Evolutionary conservation across 2,113 vertebrate species (phyloP).

Genomic region (Epinephelus cyanopodus): DNA sequence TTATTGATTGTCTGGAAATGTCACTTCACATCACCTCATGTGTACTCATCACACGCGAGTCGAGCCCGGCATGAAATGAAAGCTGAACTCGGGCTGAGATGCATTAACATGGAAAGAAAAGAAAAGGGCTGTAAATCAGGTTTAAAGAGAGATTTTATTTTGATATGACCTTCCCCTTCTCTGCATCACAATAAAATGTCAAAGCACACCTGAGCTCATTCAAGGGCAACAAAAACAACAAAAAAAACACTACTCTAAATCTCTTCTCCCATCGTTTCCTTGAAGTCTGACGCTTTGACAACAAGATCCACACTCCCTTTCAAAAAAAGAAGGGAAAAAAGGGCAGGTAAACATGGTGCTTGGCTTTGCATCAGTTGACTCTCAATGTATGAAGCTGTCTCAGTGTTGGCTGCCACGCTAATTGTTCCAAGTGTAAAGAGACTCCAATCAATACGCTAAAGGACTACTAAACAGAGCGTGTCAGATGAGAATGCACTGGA

Average conservation of each 20-base stretch:
- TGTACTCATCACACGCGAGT: neutral
- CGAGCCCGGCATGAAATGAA: neutral
- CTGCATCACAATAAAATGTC: constrained; percentile 37
- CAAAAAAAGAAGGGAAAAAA: neutral
- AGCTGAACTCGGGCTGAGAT: neutral
- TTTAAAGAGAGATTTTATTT: constrained; percentile 35
- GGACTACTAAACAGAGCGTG: constrained; percentile 35
- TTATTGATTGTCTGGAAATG: constrained; percentile 44
- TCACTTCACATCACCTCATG: constrained; percentile 21
- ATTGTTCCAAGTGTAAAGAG: constrained; percentile 42
- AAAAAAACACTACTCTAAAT: neutral
- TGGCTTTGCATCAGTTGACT: neutral
- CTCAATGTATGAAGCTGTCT: constrained; percentile 8
- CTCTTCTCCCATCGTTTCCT: constrained; percentile 4
- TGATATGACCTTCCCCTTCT: constrained; percentile 34
- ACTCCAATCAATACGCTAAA: constrained; percentile 37
- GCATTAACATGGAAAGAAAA: neutral
- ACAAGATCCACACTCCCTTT: neutral
- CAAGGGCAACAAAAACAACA: constrained; percentile 39
- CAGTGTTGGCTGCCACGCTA: constrained; percentile 37
- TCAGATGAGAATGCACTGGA: neutral
- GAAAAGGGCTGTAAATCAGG: neutral
- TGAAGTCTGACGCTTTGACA: constrained; percentile 27
- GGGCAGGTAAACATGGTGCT: neutral
- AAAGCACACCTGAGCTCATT: constrained; percentile 47